Percentiles rank a stretch among this genome's conserved stretches.
Evolutionary conservation across 2,888 invertebrate species (phyloP).

Genomic region (Mamestra brassicae): DNA sequence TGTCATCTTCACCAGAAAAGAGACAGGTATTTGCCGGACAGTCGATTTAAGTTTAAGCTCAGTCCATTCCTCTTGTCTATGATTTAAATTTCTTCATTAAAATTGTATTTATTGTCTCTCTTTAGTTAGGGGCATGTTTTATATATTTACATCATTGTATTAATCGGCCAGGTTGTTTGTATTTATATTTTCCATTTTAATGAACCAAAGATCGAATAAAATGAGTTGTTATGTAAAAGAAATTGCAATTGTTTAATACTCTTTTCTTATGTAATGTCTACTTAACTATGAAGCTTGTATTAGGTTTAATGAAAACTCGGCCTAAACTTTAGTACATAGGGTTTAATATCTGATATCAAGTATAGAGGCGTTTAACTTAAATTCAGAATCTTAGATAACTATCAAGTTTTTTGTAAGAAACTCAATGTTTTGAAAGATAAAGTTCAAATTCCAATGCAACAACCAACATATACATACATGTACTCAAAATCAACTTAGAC

Average conservation of each 20-base stretch:
- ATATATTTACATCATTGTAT: slow-evolving; percentile 15
- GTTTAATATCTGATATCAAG: slow-evolving; percentile 13
- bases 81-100: neutral
- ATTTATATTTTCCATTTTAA: slow-evolving; percentile 1
- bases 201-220: slow-evolving; percentile 47
- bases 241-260: slow-evolving; percentile 4
- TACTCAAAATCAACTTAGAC: neutral
- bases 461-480: no score
- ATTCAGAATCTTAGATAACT: slow-evolving; percentile 3
- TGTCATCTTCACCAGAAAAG: no score
- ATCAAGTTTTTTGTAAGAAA: neutral
- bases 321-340: slow-evolving; percentile 43
- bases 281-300: slow-evolving; percentile 16
- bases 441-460: neutral
- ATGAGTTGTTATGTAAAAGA: slow-evolving; percentile 11
- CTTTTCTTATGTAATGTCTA: slow-evolving; percentile 8
- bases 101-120: slow-evolving; percentile 6
- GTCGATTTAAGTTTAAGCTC: no score
- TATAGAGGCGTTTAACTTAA: neutral
- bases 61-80: no score
- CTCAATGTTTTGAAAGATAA: neutral
- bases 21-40: no score
- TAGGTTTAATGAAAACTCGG: slow-evolving; percentile 39
- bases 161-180: slow-evolving; percentile 3
- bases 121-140: neutral